Percentiles rank a stretch among this genome's conserved stretches.
Conservation (phyloP, 2,113 vertebrate genomes). For the Ariopsis seemanni region DNA sequence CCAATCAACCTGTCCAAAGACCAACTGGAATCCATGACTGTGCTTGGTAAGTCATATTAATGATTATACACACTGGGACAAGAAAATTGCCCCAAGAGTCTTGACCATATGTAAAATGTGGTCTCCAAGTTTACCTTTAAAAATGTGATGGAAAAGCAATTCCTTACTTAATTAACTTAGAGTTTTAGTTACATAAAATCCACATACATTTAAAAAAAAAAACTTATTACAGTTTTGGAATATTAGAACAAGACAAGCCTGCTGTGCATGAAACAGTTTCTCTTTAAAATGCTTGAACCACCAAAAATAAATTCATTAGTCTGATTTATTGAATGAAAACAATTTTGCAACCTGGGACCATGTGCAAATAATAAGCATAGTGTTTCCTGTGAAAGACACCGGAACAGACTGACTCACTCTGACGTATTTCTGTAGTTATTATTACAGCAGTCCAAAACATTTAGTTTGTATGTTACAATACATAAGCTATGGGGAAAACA, state of each 20-base stretch:
- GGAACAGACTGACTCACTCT: not conserved
- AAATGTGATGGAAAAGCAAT: not conserved
- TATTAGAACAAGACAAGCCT: not conserved
- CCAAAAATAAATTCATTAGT: not conserved
- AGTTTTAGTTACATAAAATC: not conserved
- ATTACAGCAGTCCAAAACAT: no score
- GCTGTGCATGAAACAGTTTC: not conserved
- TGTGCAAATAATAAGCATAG: not conserved
- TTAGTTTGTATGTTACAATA: not conserved
- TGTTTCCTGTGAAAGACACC: not conserved
- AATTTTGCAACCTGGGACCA: not conserved
- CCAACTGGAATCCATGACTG: constrained; percentile 58
- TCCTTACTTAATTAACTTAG: not conserved
- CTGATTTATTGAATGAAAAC: not conserved
- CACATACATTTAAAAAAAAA: no score
- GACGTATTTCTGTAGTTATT: not conserved
- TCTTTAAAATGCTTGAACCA: not conserved
- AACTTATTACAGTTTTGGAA: not conserved
- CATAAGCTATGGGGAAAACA: not conserved
- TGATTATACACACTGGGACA: not conserved
- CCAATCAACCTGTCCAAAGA: constrained; percentile 51
- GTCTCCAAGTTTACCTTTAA: not conserved
- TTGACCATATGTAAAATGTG: not conserved
- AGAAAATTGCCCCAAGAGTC: not conserved
- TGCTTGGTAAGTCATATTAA: constrained; percentile 50